phyloP scores from a whole-genome alignment of 2,113 vertebrate species.

The Lasiurus cinereus region DNA sequence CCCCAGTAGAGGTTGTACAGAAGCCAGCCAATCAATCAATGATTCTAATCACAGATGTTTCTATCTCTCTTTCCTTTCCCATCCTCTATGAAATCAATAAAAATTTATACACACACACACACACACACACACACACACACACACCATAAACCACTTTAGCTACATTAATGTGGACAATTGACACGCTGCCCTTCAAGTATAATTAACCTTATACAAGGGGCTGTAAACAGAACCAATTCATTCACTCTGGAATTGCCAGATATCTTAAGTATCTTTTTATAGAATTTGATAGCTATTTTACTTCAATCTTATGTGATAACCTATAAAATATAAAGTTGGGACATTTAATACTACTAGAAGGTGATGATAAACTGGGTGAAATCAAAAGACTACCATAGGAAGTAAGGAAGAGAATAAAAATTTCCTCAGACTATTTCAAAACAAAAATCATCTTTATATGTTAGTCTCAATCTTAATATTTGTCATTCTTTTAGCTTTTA shows the following conservation, averaged over 20 bases:
- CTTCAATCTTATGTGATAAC: not conserved
- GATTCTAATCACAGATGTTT: too few species aligned
- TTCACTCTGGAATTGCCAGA: constrained; percentile 34
- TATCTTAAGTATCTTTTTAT: not conserved
- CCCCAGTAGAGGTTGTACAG: too few species aligned
- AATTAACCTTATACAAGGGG: not conserved
- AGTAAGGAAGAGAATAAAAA: not conserved
- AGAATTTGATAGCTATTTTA: not conserved
- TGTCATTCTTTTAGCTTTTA: not conserved
- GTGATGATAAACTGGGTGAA: constrained; percentile 73
- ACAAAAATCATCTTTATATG: not conserved
- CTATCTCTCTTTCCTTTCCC: too few species aligned
- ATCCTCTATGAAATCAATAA: too few species aligned
- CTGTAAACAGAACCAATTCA: constrained; percentile 19
- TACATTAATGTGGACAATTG: not conserved
- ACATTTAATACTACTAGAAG: constrained; percentile 68
- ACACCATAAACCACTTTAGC: not conserved
- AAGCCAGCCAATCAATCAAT: too few species aligned
- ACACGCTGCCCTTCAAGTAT: not conserved
- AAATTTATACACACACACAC: too few species aligned
- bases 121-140: too few species aligned
- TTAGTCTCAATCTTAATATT: not conserved
- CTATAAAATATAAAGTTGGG: not conserved
- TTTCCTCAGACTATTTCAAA: constrained; percentile 1
- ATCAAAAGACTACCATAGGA: not conserved